phyloP scores from a whole-genome alignment of 2,113 vertebrate genomes.

The Epinephelus fuscoguttatus region DNA sequence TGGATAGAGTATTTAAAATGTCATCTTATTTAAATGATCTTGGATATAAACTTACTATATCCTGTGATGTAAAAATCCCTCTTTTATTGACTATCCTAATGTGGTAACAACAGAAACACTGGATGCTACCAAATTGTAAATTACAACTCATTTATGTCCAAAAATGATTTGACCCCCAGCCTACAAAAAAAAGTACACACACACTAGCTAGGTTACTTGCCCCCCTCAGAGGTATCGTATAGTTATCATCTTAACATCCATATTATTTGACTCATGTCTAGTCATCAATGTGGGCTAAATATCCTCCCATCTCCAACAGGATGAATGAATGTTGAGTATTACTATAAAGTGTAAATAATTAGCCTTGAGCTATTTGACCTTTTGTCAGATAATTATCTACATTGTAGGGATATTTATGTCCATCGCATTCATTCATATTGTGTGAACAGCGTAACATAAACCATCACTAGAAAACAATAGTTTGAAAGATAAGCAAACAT shows the following conservation, averaged over 20 bases:
- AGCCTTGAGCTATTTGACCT: slow-evolving; percentile 49
- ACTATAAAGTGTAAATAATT: neutral
- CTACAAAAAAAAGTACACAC: neutral
- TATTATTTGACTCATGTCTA: neutral
- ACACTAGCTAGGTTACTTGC: neutral
- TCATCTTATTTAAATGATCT: too few species aligned
- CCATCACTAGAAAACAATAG: slow-evolving; percentile 59
- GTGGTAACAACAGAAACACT: neutral
- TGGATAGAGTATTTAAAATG: too few species aligned
- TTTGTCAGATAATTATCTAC: slow-evolving; percentile 20
- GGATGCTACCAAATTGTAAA: neutral
- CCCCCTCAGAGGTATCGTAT: neutral
- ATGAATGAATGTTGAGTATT: slow-evolving; percentile 4
- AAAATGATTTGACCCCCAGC: neutral
- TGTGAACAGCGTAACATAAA: slow-evolving; percentile 44
- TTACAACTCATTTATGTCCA: neutral
- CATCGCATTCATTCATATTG: slow-evolving; percentile 25
- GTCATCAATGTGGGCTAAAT: neutral
- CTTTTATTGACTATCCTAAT: neutral
- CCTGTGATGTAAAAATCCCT: neutral
- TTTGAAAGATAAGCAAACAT: slow-evolving; percentile 71
- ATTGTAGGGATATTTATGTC: slow-evolving; percentile 37
- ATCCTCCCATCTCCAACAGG: neutral
- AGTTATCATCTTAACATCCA: neutral
- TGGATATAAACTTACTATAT: too few species aligned